Conservation (phyloP, 2,888 invertebrate species). For the Thumatha senex region DNA sequence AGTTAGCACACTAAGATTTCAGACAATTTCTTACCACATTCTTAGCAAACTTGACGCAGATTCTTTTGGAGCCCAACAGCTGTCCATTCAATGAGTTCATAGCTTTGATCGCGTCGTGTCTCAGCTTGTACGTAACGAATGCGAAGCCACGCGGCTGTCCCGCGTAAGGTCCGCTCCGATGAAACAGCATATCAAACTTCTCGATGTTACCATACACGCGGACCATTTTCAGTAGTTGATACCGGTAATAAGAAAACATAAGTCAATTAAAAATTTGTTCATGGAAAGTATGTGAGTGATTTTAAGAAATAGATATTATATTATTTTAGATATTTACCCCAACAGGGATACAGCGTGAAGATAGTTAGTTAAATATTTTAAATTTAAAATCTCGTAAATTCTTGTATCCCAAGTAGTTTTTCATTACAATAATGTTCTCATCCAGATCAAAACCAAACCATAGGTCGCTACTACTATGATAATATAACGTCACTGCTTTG, state of each 20-base stretch:
- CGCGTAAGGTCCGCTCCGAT: conserved; percentile 93
- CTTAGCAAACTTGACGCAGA: conserved; percentile 92
- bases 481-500: too few relatives aligned
- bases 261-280: conserved; percentile 51
- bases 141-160: conserved; percentile 97
- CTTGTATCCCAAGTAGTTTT: too few relatives aligned
- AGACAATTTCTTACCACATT: conserved; percentile 72
- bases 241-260: conserved; percentile 88
- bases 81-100: conserved; percentile 89
- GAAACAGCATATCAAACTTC: conserved; percentile 98
- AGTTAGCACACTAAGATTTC: too few relatives aligned
- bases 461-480: too few relatives aligned
- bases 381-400: too few relatives aligned
- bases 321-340: too few relatives aligned
- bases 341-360: too few relatives aligned
- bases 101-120: conserved; percentile 88
- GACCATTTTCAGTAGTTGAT: conserved; percentile 97
- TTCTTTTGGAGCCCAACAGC: conserved; percentile 87
- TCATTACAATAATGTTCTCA: too few relatives aligned
- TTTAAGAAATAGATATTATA: too few relatives aligned
- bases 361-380: too few relatives aligned
- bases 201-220: conserved; percentile 96
- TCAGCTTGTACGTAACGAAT: conserved; percentile 92
- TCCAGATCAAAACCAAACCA: too few relatives aligned
- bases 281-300: too few relatives aligned